A percentile compares a stretch with the other conserved stretches of the same genome.
Evolutionary conservation across 53 echinoderm and acorn worm genomes (phyloP).

Genomic region (Astropecten irregularis): DNA sequence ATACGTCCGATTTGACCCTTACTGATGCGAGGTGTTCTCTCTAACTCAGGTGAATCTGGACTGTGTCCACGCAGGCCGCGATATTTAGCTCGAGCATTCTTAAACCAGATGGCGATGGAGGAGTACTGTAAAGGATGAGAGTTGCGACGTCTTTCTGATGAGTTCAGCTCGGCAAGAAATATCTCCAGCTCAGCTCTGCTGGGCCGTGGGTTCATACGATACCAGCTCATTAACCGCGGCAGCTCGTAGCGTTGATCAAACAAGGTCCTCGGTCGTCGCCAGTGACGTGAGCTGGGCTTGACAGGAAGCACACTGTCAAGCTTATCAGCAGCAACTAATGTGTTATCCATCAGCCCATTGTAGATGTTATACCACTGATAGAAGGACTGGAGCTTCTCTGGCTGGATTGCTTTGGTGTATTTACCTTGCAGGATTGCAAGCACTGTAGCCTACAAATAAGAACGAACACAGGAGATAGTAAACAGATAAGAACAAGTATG

Average conservation of each 20-base stretch:
- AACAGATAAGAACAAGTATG: background rate
- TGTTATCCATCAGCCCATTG: conserved; percentile 87
- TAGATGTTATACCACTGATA: conserved; percentile 98
- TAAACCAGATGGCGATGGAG: conserved; percentile 98
- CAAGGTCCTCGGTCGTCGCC: conserved; percentile 77
- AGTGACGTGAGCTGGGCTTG: conserved; percentile 67
- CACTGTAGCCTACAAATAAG: conserved; percentile 69
- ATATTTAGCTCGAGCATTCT: conserved; percentile 97
- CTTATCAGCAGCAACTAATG: conserved; percentile 73
- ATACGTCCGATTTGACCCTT: conserved; percentile 16
- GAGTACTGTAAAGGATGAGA: conserved; percentile 96
- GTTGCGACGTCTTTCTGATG: conserved; percentile 79
- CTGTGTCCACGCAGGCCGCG: conserved; percentile 61
- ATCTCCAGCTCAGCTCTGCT: conserved; percentile 84
- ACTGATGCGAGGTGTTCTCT: conserved; percentile 1
- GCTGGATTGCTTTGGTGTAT: conserved; percentile 79
- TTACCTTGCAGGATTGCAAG: conserved; percentile 85
- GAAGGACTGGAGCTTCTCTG: conserved; percentile 87
- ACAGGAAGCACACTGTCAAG: conserved; percentile 65
- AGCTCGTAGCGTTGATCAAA: conserved; percentile 90
- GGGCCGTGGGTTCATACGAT: conserved; percentile 86
- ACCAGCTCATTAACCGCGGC: conserved; percentile 88
- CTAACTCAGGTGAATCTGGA: conserved; percentile 36
- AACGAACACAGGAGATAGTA: background rate
- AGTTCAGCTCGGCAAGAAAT: conserved; percentile 90